These are phyloP conservation scores for Gymnopithys bicolor DNA, from an alignment of 2,797 vertebrate genomes.

Conservation along the genomic window DNA sequence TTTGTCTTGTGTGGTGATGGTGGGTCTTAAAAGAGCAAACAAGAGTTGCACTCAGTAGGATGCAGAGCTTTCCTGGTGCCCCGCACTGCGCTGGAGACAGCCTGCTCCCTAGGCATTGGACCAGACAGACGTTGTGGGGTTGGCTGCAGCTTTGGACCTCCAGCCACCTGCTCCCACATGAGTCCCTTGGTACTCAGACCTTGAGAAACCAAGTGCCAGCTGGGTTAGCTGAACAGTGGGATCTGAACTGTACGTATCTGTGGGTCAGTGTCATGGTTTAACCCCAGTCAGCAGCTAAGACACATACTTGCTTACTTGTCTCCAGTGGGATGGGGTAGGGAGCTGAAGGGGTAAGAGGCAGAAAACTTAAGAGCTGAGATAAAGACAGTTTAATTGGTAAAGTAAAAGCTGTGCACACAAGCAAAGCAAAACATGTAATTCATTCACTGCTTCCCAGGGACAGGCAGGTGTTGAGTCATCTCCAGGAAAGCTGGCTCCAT, in stretches of 20 bases:
- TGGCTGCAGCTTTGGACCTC: fast-evolving
- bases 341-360: not conserved
- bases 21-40: not conserved
- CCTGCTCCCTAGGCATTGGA: not conserved
- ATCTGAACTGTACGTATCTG: not conserved
- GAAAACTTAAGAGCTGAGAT: not conserved
- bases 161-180: not conserved
- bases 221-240: not conserved
- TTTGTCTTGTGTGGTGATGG: not conserved
- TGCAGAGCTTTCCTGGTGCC: not conserved
- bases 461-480: not conserved
- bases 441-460: fast-evolving
- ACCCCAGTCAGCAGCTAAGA: not conserved
- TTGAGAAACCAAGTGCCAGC: fast-evolving
- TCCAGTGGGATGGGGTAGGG: not conserved
- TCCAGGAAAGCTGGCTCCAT: not conserved
- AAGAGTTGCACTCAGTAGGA: fast-evolving
- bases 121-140: fast-evolving
- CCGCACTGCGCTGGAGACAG: fast-evolving
- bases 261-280: not conserved
- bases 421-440: not conserved
- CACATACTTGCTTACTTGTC: fast-evolving
- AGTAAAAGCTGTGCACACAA: not conserved
- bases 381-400: not conserved
- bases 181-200: fast-evolving